These are phyloP conservation scores for Ophthalmotilapia sp. DNA, from an alignment of 2,113 vertebrate species.

Conservation along the genomic window DNA sequence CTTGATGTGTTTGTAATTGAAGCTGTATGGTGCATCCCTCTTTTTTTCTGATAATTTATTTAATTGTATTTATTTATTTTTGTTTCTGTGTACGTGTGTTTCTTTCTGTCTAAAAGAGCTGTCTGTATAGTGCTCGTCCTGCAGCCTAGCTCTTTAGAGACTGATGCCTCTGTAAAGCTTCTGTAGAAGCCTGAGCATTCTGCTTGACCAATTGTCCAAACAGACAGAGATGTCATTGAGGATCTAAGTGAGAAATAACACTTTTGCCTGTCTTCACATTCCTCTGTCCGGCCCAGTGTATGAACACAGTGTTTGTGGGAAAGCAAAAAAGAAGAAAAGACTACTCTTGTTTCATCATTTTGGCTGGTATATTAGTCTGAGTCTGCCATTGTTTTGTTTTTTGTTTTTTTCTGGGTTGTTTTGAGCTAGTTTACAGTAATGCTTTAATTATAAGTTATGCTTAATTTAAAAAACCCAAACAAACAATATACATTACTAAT, in stretches of 20 bases:
- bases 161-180: background rate
- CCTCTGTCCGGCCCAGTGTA: conserved; percentile 13
- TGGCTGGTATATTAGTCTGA: background rate
- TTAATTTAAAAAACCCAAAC: background rate
- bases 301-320: conserved; percentile 24
- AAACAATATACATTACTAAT: background rate
- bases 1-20: background rate
- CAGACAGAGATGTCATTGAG: conserved; percentile 43
- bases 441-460: background rate
- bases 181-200: background rate
- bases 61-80: background rate
- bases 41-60: background rate
- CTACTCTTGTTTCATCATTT: background rate
- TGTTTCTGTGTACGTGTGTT: background rate
- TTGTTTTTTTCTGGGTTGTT: background rate
- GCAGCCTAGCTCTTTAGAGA: background rate
- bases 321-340: background rate
- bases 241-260: conserved; percentile 50
- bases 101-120: background rate
- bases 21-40: background rate
- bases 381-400: background rate
- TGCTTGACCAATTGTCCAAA: conserved; percentile 15
- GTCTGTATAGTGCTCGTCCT: background rate
- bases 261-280: conserved; percentile 35
- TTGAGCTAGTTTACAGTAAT: background rate